These are phyloP conservation scores for Drosophila pallidifrons DNA, from an alignment of 1,140 invertebrate genomes.

Conservation along the genomic window DNA sequence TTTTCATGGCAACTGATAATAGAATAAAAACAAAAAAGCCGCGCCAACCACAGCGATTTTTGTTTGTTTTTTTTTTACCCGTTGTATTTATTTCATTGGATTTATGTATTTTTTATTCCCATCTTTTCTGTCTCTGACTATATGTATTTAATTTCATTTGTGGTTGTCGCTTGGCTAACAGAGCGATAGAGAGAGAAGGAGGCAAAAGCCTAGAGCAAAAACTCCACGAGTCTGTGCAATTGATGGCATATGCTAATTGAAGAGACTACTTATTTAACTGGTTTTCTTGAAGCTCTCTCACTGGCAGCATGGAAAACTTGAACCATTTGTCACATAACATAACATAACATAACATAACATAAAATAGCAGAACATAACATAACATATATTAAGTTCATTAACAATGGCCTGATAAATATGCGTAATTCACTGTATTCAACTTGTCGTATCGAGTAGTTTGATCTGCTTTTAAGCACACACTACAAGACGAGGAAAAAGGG, in stretches of 20 bases:
- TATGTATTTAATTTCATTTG: slow-evolving; percentile 83
- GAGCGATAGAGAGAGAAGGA: background rate
- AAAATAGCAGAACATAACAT: too few species aligned
- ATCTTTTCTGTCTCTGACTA: slow-evolving; percentile 41
- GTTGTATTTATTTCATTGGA: slow-evolving; percentile 41
- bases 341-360: too few species aligned
- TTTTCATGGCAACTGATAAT: slow-evolving; percentile 74
- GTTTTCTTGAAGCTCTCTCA: background rate
- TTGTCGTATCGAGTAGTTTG: slow-evolving; percentile 31
- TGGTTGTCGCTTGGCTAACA: slow-evolving; percentile 49
- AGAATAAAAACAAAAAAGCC: slow-evolving; percentile 63
- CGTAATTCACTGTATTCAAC: slow-evolving; percentile 12
- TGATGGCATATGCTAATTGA: slow-evolving; percentile 17
- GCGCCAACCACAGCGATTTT: slow-evolving; percentile 69
- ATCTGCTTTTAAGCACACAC: slow-evolving; percentile 31
- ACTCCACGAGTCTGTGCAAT: slow-evolving; percentile 5
- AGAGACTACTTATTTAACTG: background rate
- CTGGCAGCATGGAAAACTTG: background rate
- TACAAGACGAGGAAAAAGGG: slow-evolving; percentile 40
- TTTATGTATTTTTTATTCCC: slow-evolving; percentile 46
- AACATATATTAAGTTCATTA: slow-evolving; percentile 20
- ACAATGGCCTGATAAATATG: slow-evolving; percentile 43
- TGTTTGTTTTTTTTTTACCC: slow-evolving; percentile 13
- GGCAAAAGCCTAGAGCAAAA: background rate
- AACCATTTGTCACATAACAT: background rate